Conservation (phyloP, 2,888 invertebrate genomes). For the Drosophila picticornis region DNA sequence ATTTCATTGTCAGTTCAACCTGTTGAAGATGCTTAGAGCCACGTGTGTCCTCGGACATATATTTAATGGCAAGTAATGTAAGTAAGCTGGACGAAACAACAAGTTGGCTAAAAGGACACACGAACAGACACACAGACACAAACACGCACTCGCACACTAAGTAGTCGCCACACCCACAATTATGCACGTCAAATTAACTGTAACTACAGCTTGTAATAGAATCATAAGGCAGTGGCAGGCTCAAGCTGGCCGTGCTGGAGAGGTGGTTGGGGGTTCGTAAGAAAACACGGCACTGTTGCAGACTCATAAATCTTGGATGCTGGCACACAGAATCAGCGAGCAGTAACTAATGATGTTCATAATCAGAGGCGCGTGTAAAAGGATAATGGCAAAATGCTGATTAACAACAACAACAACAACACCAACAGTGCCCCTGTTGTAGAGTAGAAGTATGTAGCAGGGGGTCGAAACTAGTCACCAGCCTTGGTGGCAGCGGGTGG, state of each 20-base stretch:
- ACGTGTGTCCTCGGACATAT: conserved; percentile 18
- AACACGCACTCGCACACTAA: conserved; percentile 11
- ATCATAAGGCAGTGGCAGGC: conserved; percentile 17
- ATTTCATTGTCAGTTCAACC: conserved; percentile 25
- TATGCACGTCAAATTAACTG: conserved; percentile 78
- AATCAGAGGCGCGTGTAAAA: conserved; percentile 78
- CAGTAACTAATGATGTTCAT: conserved; percentile 78
- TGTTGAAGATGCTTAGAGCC: conserved; percentile 30
- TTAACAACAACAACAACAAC: conserved; percentile 51
- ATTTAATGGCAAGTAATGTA: conserved; percentile 7
- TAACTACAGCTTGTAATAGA: conserved; percentile 65
- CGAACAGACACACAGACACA: not conserved
- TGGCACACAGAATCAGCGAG: conserved; percentile 54
- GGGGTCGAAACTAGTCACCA: not conserved
- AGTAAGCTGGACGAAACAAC: conserved; percentile 13
- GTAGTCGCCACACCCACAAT: conserved; percentile 57
- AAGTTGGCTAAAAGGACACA: conserved; percentile 11
- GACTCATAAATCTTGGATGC: conserved; percentile 66
- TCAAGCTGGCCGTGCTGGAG: not conserved
- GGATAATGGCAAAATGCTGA: conserved; percentile 69
- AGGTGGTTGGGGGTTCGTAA: not conserved
- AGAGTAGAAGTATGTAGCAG: not conserved
- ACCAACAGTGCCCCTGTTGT: no score
- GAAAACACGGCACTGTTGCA: conserved; percentile 38
- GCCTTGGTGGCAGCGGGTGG: not conserved